Evolutionary conservation across 1,140 invertebrate species (phyloP).

Genomic region (Drosophila nigromelanica): DNA sequence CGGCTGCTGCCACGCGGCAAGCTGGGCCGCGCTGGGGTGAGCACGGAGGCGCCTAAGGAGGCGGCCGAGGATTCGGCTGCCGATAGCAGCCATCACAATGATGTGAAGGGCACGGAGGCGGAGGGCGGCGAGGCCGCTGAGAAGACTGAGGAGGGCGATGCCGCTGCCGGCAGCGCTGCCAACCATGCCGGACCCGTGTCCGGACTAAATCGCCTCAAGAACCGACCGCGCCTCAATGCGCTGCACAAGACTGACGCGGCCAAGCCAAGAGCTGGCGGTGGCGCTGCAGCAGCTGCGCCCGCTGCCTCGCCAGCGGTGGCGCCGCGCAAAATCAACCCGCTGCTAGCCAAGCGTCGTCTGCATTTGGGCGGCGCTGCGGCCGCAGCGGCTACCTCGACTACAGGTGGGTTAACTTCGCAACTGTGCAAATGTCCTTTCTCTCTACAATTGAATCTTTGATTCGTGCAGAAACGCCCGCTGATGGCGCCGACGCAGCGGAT

Average conservation of each 20-base stretch:
- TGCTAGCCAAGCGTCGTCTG: constrained; percentile 79
- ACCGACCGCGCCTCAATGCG: constrained; percentile 75
- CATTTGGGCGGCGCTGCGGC: constrained; percentile 60
- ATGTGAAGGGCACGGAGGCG: constrained; percentile 62
- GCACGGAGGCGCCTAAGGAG: constrained; percentile 79
- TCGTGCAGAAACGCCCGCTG: constrained; percentile 58
- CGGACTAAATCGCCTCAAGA: constrained; percentile 79
- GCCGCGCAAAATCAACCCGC: constrained; percentile 79
- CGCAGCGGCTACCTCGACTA: constrained; percentile 66
- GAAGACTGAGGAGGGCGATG: constrained; percentile 62
- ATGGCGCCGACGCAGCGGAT: constrained; percentile 78
- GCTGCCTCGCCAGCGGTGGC: constrained; percentile 40
- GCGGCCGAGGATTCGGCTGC: constrained; percentile 77
- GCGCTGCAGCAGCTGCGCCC: constrained; percentile 33
- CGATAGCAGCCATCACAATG: constrained; percentile 72
- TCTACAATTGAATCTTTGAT: neutral
- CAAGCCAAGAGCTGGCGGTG: constrained; percentile 58
- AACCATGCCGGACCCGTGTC: constrained; percentile 52
- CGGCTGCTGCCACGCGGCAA: constrained; percentile 69
- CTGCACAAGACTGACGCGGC: constrained; percentile 78
- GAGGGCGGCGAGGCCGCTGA: constrained; percentile 49
- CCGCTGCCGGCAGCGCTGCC: constrained; percentile 39
- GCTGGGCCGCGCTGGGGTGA: constrained; percentile 61
- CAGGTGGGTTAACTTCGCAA: constrained; percentile 34
- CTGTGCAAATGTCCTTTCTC: no score